Percentiles rank a stretch among this genome's conserved stretches.
phyloP scores from a whole-genome alignment of 2,888 invertebrate species.

The Aleiodes testaceus region DNA sequence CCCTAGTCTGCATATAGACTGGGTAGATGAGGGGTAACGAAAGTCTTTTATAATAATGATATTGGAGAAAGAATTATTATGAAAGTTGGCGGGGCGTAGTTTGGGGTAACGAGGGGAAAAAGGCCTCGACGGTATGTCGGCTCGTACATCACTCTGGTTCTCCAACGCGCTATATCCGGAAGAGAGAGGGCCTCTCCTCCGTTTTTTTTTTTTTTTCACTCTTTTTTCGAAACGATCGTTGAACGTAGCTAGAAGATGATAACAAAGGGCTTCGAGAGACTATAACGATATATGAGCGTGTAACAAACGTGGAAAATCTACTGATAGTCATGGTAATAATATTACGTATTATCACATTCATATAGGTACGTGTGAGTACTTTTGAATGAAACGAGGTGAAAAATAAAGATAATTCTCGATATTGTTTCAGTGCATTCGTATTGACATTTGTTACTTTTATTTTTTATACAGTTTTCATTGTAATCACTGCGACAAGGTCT shows the following conservation, averaged over 20 bases:
- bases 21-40: slow-evolving; percentile 1
- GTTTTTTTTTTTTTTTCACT: slow-evolving; percentile 48
- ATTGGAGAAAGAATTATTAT: slow-evolving; percentile 63
- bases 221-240: slow-evolving; percentile 59
- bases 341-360: slow-evolving; percentile 31
- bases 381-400: slow-evolving; percentile 29
- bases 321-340: slow-evolving; percentile 22
- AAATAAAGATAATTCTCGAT: slow-evolving; percentile 35
- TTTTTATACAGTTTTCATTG: not conserved
- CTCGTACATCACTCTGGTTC: slow-evolving; percentile 57
- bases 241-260: slow-evolving; percentile 58
- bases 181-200: slow-evolving; percentile 19
- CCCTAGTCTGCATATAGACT: slow-evolving; percentile 8
- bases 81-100: slow-evolving; percentile 56
- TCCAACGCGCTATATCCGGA: slow-evolving; percentile 5
- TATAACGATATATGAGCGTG: not conserved
- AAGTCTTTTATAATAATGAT: slow-evolving; percentile 57
- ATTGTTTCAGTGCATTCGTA: not conserved
- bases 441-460: not conserved
- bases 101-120: slow-evolving; percentile 58
- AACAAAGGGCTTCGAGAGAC: slow-evolving; percentile 52
- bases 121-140: slow-evolving; percentile 57
- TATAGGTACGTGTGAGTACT: not conserved
- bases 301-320: slow-evolving; percentile 11
- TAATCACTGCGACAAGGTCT: not conserved